Percentiles rank a stretch among this genome's conserved stretches.
Evolutionary conservation across 1,140 invertebrate species (phyloP).

Genomic region (Trigoniulus corallinus): DNA sequence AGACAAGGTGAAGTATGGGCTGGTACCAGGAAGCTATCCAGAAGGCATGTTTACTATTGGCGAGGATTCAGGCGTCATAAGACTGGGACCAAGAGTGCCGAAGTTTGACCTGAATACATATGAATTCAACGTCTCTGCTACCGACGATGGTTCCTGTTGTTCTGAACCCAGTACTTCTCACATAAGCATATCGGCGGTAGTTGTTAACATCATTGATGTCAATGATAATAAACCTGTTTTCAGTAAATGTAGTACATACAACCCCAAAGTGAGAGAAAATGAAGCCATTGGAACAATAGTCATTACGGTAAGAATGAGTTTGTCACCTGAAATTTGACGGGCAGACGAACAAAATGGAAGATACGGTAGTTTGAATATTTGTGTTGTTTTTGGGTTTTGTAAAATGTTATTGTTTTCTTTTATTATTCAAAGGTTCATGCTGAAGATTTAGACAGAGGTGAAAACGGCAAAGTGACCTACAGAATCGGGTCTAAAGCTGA

Average conservation of each 20-base stretch:
- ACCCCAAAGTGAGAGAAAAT: conserved; percentile 47
- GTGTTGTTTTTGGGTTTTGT: too few species aligned
- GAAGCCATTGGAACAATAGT: conserved; percentile 40
- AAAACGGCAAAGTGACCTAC: conserved; percentile 62
- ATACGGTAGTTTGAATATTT: too few species aligned
- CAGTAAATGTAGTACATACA: conserved; percentile 47
- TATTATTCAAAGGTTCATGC: conserved; percentile 34
- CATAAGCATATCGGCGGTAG: not conserved
- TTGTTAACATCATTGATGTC: conserved; percentile 54
- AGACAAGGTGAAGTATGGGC: conserved; percentile 64
- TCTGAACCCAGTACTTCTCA: not conserved
- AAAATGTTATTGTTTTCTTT: too few species aligned
- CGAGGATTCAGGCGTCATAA: conserved; percentile 12
- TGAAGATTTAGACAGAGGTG: conserved; percentile 41
- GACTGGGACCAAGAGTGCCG: conserved; percentile 3
- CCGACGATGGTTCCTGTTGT: conserved; percentile 14
- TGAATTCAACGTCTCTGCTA: conserved; percentile 13
- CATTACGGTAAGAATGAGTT: conserved; percentile 31
- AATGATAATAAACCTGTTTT: conserved; percentile 72
- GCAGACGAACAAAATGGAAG: too few species aligned
- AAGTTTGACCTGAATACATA: conserved; percentile 13
- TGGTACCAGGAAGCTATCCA: conserved; percentile 29
- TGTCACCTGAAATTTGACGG: not conserved
- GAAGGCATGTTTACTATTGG: conserved; percentile 7
- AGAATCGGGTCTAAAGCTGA: conserved; percentile 54